Evolutionary conservation across 2,888 invertebrate genomes (phyloP).

Genomic region (Drosophila antonietae): DNA sequence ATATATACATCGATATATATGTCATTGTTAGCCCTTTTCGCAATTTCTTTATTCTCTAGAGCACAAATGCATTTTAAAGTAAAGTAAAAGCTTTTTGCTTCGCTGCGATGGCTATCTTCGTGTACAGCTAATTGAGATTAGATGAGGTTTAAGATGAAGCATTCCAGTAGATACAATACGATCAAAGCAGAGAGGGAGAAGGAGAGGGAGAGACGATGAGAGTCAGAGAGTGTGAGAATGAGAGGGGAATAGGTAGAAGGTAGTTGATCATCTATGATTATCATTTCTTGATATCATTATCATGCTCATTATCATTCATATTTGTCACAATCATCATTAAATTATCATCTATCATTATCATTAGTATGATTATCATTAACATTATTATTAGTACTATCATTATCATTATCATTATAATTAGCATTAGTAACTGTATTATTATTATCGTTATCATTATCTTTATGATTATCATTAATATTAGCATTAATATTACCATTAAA

Average conservation of each 20-base stretch:
- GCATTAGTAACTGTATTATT: too few species aligned
- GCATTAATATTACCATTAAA: background rate
- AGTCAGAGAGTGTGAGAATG: background rate
- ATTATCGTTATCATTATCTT: background rate
- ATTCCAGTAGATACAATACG: background rate
- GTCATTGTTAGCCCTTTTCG: slow-evolving; percentile 10
- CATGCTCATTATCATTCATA: background rate
- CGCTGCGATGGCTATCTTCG: background rate
- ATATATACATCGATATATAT: background rate
- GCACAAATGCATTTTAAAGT: slow-evolving; percentile 6
- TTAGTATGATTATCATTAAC: background rate
- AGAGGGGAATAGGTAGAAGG: background rate
- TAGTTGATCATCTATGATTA: background rate
- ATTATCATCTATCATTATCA: background rate
- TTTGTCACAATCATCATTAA: background rate
- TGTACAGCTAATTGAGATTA: background rate
- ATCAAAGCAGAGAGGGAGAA: background rate
- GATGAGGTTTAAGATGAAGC: background rate
- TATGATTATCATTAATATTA: background rate
- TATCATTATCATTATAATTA: background rate
- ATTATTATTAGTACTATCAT: background rate
- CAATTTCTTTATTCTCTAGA: background rate
- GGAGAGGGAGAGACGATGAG: background rate
- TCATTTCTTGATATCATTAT: background rate
- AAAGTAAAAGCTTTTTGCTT: slow-evolving; percentile 2